These are phyloP conservation scores for Pitangus sulphuratus DNA, from an alignment of 2,797 vertebrate genomes.

Conservation along the genomic window DNA sequence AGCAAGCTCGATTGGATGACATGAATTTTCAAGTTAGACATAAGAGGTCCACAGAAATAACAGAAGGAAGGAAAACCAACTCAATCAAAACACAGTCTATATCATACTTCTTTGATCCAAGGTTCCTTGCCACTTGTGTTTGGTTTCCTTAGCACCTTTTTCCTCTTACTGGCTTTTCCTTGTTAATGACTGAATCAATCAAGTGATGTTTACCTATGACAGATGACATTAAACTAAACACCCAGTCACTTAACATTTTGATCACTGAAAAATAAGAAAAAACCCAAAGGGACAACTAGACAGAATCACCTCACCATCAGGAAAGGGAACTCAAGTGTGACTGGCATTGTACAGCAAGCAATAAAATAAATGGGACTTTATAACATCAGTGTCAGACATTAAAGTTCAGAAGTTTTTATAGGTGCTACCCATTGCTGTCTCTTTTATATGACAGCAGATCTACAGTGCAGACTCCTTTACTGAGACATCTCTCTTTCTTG, in stretches of 20 bases:
- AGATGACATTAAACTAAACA: neutral
- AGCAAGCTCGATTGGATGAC: neutral
- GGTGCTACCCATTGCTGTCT: neutral
- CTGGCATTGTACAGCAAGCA: neutral
- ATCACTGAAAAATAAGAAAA: neutral
- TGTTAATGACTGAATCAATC: neutral
- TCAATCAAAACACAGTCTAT: neutral
- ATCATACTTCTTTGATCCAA: neutral
- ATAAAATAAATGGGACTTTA: neutral
- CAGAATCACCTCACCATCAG: neutral
- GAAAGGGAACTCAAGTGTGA: neutral
- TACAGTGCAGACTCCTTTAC: neutral
- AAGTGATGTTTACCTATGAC: neutral
- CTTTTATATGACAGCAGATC: neutral
- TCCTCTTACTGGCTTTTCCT: neutral
- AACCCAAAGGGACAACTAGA: neutral
- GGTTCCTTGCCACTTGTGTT: neutral
- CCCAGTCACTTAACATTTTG: neutral
- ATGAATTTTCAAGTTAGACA: conserved; percentile 33
- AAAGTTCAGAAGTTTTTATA: neutral
- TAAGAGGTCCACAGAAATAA: conserved; percentile 17
- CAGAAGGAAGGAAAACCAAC: neutral
- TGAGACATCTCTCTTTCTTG: neutral
- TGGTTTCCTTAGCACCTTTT: neutral
- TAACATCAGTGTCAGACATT: neutral